phyloP scores from a whole-genome alignment of 2,888 invertebrate genomes.

The Coleophora deauratella region DNA sequence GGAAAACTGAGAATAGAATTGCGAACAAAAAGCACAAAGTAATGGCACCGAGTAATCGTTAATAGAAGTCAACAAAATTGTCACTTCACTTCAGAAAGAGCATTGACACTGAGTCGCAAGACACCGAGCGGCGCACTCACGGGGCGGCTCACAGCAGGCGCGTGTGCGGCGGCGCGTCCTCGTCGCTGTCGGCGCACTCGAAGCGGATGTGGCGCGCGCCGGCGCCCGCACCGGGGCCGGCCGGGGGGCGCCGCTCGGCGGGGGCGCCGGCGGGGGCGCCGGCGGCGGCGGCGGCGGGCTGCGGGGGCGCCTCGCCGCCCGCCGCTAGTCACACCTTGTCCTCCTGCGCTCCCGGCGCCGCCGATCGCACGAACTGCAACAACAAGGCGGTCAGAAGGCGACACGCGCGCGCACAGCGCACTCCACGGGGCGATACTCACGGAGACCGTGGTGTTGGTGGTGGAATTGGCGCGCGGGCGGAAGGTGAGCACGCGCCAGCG shows the following conservation, averaged over 20 bases:
- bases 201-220: constrained; percentile 53
- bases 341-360: constrained; percentile 77
- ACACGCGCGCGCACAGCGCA: constrained; percentile 1
- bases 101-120: too few relatives aligned
- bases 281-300: constrained; percentile 7
- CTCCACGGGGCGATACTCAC: constrained; percentile 70
- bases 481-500: constrained; percentile 89
- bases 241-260: constrained; percentile 13
- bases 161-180: constrained; percentile 49
- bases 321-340: constrained; percentile 88
- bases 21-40: too few relatives aligned
- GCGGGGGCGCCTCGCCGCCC: constrained; percentile 32
- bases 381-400: constrained; percentile 13
- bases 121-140: too few relatives aligned
- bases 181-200: constrained; percentile 59
- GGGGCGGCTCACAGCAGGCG: constrained; percentile 34
- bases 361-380: constrained; percentile 86
- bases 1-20: too few relatives aligned
- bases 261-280: constrained; percentile 12
- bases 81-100: too few relatives aligned
- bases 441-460: constrained; percentile 91
- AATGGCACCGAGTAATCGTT: too few relatives aligned
- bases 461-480: constrained; percentile 86
- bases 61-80: too few relatives aligned
- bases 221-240: neutral